Evolutionary conservation across 2,797 vertebrate genomes (phyloP), one percentile per base, ranked within the genome.

Genomic region (Scleropages formosus): DNA sequence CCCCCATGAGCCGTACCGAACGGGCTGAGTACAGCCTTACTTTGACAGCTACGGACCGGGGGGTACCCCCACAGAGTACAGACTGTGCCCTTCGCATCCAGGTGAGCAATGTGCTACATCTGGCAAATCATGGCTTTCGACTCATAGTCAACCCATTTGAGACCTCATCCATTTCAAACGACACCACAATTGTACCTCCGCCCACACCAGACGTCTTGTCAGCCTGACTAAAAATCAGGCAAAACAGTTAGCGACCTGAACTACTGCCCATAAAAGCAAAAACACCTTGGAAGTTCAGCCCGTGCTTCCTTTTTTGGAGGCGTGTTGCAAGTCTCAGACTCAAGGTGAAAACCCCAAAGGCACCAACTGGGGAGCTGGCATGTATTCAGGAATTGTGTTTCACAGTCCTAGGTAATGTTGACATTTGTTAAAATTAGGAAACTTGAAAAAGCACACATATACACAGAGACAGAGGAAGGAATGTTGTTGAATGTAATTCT

Each of bases 21-120:
- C 89, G 93, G 0, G 87, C 93, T 0, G 95, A 97, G 78, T 98
- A 99, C 46, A 24, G 86, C 56, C 89, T 99, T 83, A 94, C 91
- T 0, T 87, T 94, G 46, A 94, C 87, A 0, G 96, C 96, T 76
- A 91, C 92, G 0, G 98, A 99, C 86, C 93, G 90, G 0, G 96
- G 96, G 1, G 44, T 74, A 0, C 92, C 86, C 0, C 88, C 94
- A 3, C 93, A 87, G 82, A 97, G 92, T 79, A 89, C 94, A 0
- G 89, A 93, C 0, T 93, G 94, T 77, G 82, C 89, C 60, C 74
- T 99, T 11, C 91, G 84, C 10, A 82, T 99, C 60, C 94, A 98
- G 94, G 97, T 98, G 84, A 63, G 68, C 39, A 39, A 31, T 6
- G 31, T 12, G 3, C 51, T 51, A 3, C 53, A 56, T 10, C 18